phyloP scores from a whole-genome alignment of 2,113 vertebrate species.

The Tenebrosternarchus preto region DNA sequence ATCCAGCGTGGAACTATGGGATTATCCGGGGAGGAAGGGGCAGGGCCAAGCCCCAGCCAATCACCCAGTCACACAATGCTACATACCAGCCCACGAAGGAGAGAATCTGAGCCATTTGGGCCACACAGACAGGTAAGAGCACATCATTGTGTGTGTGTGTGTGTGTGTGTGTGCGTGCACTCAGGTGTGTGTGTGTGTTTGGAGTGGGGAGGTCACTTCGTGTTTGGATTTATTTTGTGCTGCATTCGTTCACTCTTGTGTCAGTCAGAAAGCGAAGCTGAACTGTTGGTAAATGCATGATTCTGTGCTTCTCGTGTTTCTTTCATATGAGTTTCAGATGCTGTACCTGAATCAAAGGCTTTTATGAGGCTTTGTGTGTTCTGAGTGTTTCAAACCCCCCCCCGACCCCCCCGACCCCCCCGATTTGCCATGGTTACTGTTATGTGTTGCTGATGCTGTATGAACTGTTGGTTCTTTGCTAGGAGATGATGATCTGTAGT shows the following conservation, averaged over 20 bases:
- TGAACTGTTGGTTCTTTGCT: too few relatives aligned
- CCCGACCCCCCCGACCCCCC: too few relatives aligned
- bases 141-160: constrained; percentile 9
- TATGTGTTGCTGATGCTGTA: too few relatives aligned
- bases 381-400: too few relatives aligned
- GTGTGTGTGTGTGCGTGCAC: too few relatives aligned
- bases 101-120: constrained; percentile 91
- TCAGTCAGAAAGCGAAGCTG: too few relatives aligned
- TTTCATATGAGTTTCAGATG: too few relatives aligned
- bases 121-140: constrained; percentile 95
- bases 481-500: too few relatives aligned
- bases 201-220: background rate
- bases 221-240: too few relatives aligned
- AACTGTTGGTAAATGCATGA: background rate
- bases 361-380: background rate
- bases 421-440: too few relatives aligned
- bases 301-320: too few relatives aligned
- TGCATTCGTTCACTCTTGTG: too few relatives aligned
- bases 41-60: constrained; percentile 83
- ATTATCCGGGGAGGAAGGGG: constrained; percentile 87
- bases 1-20: constrained; percentile 84
- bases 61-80: constrained; percentile 91
- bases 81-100: constrained; percentile 82
- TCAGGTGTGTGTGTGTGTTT: constrained; percentile 10
- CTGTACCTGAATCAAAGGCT: background rate